Conservation (phyloP, 2,797 vertebrate species). For the Euthynnus affinis region DNA sequence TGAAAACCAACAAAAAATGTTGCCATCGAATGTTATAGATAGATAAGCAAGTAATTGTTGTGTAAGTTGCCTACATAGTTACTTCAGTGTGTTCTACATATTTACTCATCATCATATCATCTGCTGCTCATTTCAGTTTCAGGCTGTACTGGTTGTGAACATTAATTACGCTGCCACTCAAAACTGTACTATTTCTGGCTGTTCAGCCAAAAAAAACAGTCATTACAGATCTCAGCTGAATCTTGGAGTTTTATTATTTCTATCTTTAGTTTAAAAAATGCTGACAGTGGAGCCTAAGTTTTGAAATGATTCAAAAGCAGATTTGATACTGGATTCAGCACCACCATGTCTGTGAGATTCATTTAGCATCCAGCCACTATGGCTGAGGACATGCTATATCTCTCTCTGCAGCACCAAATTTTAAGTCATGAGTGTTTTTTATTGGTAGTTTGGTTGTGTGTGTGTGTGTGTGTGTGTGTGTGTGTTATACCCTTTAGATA, state of each 20-base stretch:
- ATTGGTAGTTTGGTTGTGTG: not conserved
- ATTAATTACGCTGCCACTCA: not conserved
- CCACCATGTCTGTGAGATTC: not conserved
- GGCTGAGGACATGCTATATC: not conserved
- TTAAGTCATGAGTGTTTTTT: constrained; percentile 14
- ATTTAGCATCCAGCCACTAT: not conserved
- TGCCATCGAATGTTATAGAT: too few species aligned
- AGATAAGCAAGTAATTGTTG: too few species aligned
- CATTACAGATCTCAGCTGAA: not conserved
- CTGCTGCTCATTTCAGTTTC: not conserved
- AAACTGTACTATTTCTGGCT: not conserved
- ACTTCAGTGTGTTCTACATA: too few species aligned
- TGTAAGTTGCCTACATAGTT: too few species aligned
- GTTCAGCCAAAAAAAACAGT: not conserved
- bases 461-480: too few species aligned
- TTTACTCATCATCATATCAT: too few species aligned
- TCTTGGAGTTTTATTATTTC: too few species aligned
- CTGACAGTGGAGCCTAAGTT: not conserved
- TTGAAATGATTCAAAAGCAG: not conserved
- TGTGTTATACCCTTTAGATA: constrained; percentile 28
- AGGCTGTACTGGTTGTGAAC: not conserved
- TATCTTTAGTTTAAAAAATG: not conserved
- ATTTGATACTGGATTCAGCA: not conserved
- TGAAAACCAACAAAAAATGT: too few species aligned
- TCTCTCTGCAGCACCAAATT: not conserved